Evolutionary conservation across 2,888 invertebrate species (phyloP).

Genomic region (Odontomyia ornata): DNA sequence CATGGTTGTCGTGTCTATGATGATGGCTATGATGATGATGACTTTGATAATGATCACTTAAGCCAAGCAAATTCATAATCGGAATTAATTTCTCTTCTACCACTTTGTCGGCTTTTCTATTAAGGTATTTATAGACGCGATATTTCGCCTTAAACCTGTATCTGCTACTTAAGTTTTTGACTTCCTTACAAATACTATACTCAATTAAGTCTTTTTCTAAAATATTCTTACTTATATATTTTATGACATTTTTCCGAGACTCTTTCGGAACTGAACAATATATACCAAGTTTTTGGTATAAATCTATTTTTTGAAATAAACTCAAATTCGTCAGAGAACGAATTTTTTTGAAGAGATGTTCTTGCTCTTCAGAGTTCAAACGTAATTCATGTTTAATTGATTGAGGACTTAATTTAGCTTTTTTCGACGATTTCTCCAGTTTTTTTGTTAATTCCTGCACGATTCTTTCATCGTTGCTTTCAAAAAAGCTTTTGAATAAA

Average conservation of each 20-base stretch:
- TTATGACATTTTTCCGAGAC: slow-evolving; percentile 52
- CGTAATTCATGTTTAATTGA: slow-evolving; percentile 38
- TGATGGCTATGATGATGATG: too few species aligned
- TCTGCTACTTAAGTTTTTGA: slow-evolving; percentile 53
- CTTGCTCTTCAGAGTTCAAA: slow-evolving; percentile 52
- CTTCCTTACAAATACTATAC: slow-evolving; percentile 51
- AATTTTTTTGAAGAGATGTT: slow-evolving; percentile 55
- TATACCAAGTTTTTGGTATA: slow-evolving; percentile 59
- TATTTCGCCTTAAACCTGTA: slow-evolving; percentile 61
- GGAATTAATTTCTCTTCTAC: slow-evolving; percentile 55
- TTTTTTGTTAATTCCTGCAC: slow-evolving; percentile 54
- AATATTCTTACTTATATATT: slow-evolving; percentile 53
- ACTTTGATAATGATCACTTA: slow-evolving; percentile 42
- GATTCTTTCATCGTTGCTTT: slow-evolving; percentile 56
- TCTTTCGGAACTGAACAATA: slow-evolving; percentile 55
- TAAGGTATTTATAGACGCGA: slow-evolving; percentile 53
- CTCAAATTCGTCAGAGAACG: slow-evolving; percentile 58
- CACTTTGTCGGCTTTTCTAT: slow-evolving; percentile 53
- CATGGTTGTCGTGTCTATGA: too few species aligned
- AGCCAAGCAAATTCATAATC: slow-evolving; percentile 55
- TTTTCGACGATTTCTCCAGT: slow-evolving; percentile 43
- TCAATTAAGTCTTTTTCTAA: slow-evolving; percentile 39
- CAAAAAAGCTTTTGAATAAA: slow-evolving; percentile 56
- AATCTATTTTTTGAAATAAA: slow-evolving; percentile 60
- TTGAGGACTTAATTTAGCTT: background rate